These are phyloP conservation scores for Hypocryptadius cinnamomeus DNA, from an alignment of 2,113 vertebrate species.

Conservation along the genomic window DNA sequence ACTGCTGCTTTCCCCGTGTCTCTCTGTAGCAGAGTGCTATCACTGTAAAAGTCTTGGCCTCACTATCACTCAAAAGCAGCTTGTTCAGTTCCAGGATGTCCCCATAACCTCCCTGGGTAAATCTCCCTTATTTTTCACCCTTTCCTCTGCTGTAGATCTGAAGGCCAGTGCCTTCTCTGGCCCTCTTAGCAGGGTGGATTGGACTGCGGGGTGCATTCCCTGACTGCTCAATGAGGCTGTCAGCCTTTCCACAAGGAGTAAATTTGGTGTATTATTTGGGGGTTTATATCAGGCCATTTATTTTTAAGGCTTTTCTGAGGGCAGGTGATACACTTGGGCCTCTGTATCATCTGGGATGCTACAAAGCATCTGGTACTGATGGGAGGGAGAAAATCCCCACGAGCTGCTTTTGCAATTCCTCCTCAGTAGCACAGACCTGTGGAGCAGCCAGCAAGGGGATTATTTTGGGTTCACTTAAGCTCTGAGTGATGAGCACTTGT, in stretches of 20 bases:
- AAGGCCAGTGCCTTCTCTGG: background rate
- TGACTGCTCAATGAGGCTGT: background rate
- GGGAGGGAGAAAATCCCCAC: background rate
- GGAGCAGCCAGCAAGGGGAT: background rate
- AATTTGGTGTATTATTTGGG: background rate
- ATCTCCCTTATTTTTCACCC: background rate
- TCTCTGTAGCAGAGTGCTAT: background rate
- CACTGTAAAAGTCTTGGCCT: background rate
- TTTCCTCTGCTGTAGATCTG: background rate
- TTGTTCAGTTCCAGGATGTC: background rate
- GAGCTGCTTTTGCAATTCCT: background rate
- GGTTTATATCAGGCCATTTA: background rate
- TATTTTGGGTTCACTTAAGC: conserved; percentile 25
- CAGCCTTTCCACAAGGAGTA: background rate
- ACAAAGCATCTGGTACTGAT: background rate
- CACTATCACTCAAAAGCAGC: background rate
- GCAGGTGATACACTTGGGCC: background rate
- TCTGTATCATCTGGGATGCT: background rate
- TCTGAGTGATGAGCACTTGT: background rate
- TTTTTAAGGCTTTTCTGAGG: background rate
- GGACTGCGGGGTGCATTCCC: background rate
- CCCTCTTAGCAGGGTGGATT: background rate
- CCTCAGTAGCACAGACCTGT: background rate
- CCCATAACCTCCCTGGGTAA: background rate
- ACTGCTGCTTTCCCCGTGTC: background rate